Evolutionary conservation across 2,113 vertebrate species (phyloP), one percentile per base, ranked within the genome.

Genomic region (Elephantulus edwardii): DNA sequence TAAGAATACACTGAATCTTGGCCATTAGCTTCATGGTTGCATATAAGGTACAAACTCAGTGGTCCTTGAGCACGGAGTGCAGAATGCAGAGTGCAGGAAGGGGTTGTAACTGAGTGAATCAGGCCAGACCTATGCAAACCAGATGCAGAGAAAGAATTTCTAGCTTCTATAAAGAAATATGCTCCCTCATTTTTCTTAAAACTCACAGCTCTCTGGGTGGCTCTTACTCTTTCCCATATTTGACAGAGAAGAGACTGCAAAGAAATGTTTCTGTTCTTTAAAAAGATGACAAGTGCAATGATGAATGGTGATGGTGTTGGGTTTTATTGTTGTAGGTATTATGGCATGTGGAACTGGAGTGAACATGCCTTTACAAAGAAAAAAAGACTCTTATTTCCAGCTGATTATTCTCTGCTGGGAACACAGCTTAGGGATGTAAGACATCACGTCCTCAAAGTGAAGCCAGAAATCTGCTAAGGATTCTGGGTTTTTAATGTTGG

Each of bases 111-210:
- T 24, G 2, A 42, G 38, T 26, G 38, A 70, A 70, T 20, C 22
- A 70, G 68, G 40, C 68, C 10, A 70, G 38, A 5, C 66, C 35
- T 38, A 38, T 68, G 35, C 68, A 82, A 46, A 60, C 35, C 30
- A 38, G 77, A 44, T 5, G 14, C 33, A 46, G 48, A 86, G 38
- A 19, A 78, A n/a, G 46, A 71, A 46, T 62, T 82, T 50, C 64
- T n/a, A 54, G 62, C 52, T 54, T 62, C 33, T 54, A 71, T 14
- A 64, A 64, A 77, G 26, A 77, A 87, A 83, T 76, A 70, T 17
- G 13, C 35, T 13, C 24, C 71, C 62, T 64, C 52, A n/a, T 90
- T 93, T 71, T 72, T 54, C 60, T 64, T 87, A 54, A 90, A 78
- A 72, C 24, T 40, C n/a, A 20, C 33, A 78, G 56, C 33, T 90